These are phyloP conservation scores for Oxyruncus cristatus DNA, from an alignment of 2,113 vertebrate species.

Conservation along the genomic window DNA sequence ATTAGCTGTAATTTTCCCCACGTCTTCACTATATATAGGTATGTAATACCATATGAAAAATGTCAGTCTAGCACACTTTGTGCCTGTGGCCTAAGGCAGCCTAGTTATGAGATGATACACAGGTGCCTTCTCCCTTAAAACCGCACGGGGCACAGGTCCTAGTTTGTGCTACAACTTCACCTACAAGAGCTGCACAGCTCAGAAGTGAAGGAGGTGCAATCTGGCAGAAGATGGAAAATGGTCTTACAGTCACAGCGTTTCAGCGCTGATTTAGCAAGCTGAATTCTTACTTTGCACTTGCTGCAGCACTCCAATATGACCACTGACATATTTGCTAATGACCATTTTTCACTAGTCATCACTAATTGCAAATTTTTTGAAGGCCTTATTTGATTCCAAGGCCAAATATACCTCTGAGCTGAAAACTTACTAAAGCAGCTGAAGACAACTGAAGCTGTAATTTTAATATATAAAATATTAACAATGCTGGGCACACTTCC, in stretches of 20 bases:
- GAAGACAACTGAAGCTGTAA: neutral
- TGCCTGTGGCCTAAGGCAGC: neutral
- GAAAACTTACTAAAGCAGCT: neutral
- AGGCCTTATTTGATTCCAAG: neutral
- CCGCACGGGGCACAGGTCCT: neutral
- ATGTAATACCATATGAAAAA: neutral
- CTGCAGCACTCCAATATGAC: neutral
- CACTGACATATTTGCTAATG: neutral
- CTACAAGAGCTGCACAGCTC: neutral
- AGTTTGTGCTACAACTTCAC: neutral
- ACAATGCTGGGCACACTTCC: slow-evolving; percentile 6
- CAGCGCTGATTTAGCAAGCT: neutral
- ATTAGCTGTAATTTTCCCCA: neutral
- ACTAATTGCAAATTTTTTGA: neutral
- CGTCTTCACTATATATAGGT: rapidly evolving
- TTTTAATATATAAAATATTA: slow-evolving; percentile 24
- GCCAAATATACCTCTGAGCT: neutral
- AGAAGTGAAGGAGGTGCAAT: rapidly evolving
- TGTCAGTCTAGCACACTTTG: neutral
- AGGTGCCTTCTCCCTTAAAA: neutral
- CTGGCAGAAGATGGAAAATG: neutral
- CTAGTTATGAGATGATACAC: neutral
- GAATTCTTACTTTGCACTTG: neutral
- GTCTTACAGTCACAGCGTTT: neutral
- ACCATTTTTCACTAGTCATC: neutral